Evolutionary conservation across 1,140 invertebrate species (phyloP).

Genomic region (Zaprionus inermis): DNA sequence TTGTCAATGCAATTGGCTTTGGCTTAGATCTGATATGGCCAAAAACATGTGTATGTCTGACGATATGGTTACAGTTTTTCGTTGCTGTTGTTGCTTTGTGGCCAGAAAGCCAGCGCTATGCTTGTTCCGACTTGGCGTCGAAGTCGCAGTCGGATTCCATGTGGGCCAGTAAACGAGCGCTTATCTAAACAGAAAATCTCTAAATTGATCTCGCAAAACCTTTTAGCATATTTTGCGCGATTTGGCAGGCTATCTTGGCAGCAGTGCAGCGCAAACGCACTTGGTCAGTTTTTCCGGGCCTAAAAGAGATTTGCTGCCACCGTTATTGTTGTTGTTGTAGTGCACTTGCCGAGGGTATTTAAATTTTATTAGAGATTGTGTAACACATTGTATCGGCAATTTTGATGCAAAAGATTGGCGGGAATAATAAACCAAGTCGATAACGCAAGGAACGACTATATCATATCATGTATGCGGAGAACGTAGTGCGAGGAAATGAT

Average conservation of each 20-base stretch:
- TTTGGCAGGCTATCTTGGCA: constrained; percentile 68
- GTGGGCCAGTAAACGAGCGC: constrained; percentile 77
- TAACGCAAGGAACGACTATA: background rate
- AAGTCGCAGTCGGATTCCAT: background rate
- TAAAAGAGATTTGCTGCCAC: constrained; percentile 37
- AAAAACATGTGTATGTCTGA: constrained; percentile 75
- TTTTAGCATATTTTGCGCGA: constrained; percentile 83
- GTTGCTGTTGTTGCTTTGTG: constrained; percentile 30
- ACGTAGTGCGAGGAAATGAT: background rate
- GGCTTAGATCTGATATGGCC: constrained; percentile 71
- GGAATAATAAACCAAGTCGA: constrained; percentile 1
- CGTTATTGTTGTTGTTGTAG: constrained; percentile 34
- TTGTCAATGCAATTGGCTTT: constrained; percentile 68
- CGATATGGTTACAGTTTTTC: constrained; percentile 51
- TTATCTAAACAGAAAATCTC: constrained; percentile 82
- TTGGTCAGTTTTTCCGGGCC: constrained; percentile 59
- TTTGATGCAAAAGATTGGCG: background rate
- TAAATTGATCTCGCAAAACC: constrained; percentile 82
- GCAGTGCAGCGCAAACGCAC: constrained; percentile 19
- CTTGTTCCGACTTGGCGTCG: constrained; percentile 26
- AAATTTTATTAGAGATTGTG: background rate
- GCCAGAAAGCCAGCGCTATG: constrained; percentile 64
- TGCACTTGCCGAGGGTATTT: constrained; percentile 19
- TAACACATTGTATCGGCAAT: constrained; percentile 4
- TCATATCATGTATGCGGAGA: too few species aligned